These are phyloP conservation scores for Paralichthys olivaceus DNA, from an alignment of 2,113 vertebrate genomes.

Conservation along the genomic window DNA sequence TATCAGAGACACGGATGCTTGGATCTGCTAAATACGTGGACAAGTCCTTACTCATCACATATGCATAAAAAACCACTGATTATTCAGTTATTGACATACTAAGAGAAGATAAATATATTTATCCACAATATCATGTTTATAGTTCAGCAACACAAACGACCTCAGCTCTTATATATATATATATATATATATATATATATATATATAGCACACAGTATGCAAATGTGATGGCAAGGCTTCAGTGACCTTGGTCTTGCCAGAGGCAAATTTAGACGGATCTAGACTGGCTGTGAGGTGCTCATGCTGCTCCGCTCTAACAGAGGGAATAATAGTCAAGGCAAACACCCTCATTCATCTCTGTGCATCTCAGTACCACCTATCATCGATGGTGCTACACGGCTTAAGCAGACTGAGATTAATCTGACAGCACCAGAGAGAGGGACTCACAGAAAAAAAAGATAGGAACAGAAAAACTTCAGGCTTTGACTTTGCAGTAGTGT, in stretches of 20 bases:
- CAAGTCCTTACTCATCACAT: slow-evolving; percentile 6
- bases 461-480: not conserved
- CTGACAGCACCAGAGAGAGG: slow-evolving; percentile 21
- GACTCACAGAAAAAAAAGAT: slow-evolving; percentile 18
- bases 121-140: slow-evolving; percentile 15
- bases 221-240: slow-evolving; percentile 43
- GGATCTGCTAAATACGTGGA: slow-evolving; percentile 34
- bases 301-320: slow-evolving; percentile 70
- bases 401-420: slow-evolving; percentile 66
- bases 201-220: slow-evolving; percentile 15
- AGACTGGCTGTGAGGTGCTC: slow-evolving; percentile 52
- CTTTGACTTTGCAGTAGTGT: not conserved
- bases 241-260: slow-evolving; percentile 62
- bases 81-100: slow-evolving; percentile 15
- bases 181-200: not conserved
- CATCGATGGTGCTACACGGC: slow-evolving; percentile 50
- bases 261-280: slow-evolving; percentile 56
- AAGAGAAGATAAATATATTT: slow-evolving; percentile 15
- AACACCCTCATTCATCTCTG: slow-evolving; percentile 54
- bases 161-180: slow-evolving; percentile 16
- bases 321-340: slow-evolving; percentile 72
- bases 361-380: slow-evolving; percentile 50
- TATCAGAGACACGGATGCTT: slow-evolving; percentile 41
- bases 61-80: slow-evolving; percentile 17
- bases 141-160: not conserved